Percentiles rank a stretch among this genome's conserved stretches.
Evolutionary conservation across 2,888 invertebrate species (phyloP).

Genomic region (Schizotus pectinicornis): DNA sequence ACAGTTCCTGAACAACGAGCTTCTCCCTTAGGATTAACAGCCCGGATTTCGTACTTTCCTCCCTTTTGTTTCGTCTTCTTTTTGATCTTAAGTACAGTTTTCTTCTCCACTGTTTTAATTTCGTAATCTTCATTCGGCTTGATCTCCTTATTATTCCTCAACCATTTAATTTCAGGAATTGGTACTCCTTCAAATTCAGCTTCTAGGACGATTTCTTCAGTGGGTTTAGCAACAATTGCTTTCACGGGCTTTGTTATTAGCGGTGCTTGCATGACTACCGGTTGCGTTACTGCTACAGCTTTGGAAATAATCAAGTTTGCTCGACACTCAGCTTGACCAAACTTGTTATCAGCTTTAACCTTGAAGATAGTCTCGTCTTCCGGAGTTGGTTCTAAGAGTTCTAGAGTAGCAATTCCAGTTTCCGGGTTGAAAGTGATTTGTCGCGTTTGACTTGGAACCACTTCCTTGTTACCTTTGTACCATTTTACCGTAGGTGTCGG

Average conservation of each 20-base stretch:
- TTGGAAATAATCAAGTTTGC: slow-evolving; percentile 72
- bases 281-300: slow-evolving; percentile 59
- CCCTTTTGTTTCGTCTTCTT: slow-evolving; percentile 76
- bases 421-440: slow-evolving; percentile 66
- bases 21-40: slow-evolving; percentile 78
- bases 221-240: slow-evolving; percentile 74
- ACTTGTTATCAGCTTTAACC: slow-evolving; percentile 74
- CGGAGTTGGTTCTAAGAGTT: slow-evolving; percentile 67
- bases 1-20: slow-evolving; percentile 83
- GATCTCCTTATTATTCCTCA: slow-evolving; percentile 80
- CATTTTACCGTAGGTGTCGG: slow-evolving; percentile 76
- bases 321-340: slow-evolving; percentile 75
- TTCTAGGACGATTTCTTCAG: slow-evolving; percentile 71
- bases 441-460: slow-evolving; percentile 64
- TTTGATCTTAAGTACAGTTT: slow-evolving; percentile 69
- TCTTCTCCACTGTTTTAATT: slow-evolving; percentile 66
- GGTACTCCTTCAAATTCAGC: slow-evolving; percentile 77
- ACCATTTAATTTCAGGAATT: slow-evolving; percentile 81
- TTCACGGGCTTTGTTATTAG: slow-evolving; percentile 79
- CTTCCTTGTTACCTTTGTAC: slow-evolving; percentile 69
- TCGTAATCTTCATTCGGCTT: slow-evolving; percentile 67
- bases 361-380: slow-evolving; percentile 74
- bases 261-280: slow-evolving; percentile 68
- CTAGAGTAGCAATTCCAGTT: slow-evolving; percentile 69
- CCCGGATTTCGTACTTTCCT: slow-evolving; percentile 88